phyloP scores from a whole-genome alignment of 2,113 vertebrate genomes.

The Pantherophis guttatus region DNA sequence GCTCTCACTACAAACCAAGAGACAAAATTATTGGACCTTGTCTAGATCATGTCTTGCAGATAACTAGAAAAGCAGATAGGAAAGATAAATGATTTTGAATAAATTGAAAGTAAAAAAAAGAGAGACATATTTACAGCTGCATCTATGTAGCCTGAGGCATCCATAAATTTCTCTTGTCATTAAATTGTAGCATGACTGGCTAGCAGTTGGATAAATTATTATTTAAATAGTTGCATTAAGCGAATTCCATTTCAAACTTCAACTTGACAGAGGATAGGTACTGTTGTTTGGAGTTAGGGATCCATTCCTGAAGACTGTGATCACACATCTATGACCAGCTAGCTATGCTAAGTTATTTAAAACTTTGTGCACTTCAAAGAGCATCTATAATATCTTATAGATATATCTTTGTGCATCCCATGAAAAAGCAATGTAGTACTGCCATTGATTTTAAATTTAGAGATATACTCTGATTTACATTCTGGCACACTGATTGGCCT shows the following conservation, averaged over 20 bases:
- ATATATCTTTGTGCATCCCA: not conserved
- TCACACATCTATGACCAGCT: not conserved
- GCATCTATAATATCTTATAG: not conserved
- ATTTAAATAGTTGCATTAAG: conserved; percentile 66
- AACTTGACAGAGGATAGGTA: conserved; percentile 55
- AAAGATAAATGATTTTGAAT: conserved; percentile 47
- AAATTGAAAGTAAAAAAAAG: conserved; percentile 53
- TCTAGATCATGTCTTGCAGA: conserved; percentile 20
- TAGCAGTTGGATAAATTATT: conserved; percentile 67
- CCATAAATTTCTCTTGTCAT: conserved; percentile 70
- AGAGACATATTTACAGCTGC: conserved; percentile 61
- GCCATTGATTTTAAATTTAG: not conserved
- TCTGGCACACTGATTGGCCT: not conserved
- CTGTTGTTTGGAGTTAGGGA: conserved; percentile 30
- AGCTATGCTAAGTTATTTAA: not conserved
- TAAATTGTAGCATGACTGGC: conserved; percentile 55
- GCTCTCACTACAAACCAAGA: conserved; percentile 30
- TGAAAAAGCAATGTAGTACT: not conserved
- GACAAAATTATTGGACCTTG: not conserved
- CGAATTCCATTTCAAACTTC: conserved; percentile 55
- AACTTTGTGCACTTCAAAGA: not conserved
- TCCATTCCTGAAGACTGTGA: not conserved
- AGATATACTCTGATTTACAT: not conserved
- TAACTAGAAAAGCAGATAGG: conserved; percentile 21
- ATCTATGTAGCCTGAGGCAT: conserved; percentile 59